Percentiles rank a stretch among this genome's conserved stretches.
Evolutionary conservation across 1,140 invertebrate genomes (phyloP).

Genomic region (Neotoxoptera formosana): DNA sequence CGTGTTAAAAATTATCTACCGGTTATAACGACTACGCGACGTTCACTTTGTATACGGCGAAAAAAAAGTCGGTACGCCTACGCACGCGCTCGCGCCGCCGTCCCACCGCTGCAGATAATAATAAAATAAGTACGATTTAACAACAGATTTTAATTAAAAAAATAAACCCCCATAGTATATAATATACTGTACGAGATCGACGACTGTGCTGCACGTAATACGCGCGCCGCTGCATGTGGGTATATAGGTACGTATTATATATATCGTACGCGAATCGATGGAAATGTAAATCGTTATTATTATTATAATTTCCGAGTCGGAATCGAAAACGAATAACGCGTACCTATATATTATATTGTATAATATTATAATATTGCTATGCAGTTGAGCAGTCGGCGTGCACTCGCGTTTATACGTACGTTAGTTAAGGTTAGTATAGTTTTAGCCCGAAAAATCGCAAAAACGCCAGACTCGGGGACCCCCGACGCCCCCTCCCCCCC

Average conservation of each 20-base stretch:
- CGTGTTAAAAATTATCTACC: constrained; percentile 12
- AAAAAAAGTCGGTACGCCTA: not conserved
- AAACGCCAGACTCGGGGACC: no score
- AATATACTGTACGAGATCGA: no score
- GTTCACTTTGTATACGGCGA: not conserved
- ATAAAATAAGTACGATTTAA: not conserved
- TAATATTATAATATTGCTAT: no score
- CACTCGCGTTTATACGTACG: not conserved
- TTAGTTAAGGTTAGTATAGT: no score
- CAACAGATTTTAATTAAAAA: not conserved
- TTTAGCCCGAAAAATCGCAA: no score
- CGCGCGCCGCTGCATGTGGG: not conserved
- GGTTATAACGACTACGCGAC: not conserved
- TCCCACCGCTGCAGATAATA: no score
- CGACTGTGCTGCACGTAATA: not conserved
- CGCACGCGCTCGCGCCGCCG: not conserved
- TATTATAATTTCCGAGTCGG: not conserved
- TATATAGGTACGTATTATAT: no score
- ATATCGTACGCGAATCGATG: not conserved
- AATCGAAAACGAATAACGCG: not conserved
- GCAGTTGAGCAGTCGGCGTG: no score
- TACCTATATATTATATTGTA: not conserved
- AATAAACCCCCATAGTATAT: not conserved
- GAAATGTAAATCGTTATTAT: not conserved
- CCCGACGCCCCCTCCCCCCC: no score